Conservation (phyloP, 2,113 vertebrate genomes). For the Ornithorhynchus anatinus region DNA sequence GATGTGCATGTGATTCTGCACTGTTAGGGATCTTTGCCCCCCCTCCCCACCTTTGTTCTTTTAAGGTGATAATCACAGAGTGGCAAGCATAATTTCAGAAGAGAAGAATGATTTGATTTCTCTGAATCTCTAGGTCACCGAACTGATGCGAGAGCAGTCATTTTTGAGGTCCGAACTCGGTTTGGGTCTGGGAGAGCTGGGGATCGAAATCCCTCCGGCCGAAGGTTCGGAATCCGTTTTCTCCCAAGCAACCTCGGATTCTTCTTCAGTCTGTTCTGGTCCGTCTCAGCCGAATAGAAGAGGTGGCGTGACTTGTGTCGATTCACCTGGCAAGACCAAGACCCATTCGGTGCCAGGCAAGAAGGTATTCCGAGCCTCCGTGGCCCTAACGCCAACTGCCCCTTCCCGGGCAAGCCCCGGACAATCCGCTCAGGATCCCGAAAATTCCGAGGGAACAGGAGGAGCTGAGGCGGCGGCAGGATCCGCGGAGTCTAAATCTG, state of each 20-base stretch:
- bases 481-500: conserved; percentile 22
- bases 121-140: conserved; percentile 78
- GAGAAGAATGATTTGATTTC: conserved; percentile 26
- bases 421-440: conserved; percentile 49
- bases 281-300: conserved; percentile 62
- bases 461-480: conserved; percentile 22
- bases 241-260: conserved; percentile 74
- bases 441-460: conserved; percentile 59
- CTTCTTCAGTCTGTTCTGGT: conserved; percentile 82
- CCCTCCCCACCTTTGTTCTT: no score
- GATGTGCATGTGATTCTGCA: no score
- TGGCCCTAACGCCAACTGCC: conserved; percentile 82
- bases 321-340: conserved; percentile 50
- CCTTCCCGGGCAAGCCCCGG: conserved; percentile 72
- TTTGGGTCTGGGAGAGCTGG: conserved; percentile 74
- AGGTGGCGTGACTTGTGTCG: conserved; percentile 49
- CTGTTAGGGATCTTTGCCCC: no score
- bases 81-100: background rate
- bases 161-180: conserved; percentile 87
- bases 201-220: conserved; percentile 65
- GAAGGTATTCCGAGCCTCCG: conserved; percentile 82
- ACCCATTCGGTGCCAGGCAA: conserved; percentile 49
- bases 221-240: conserved; percentile 74
- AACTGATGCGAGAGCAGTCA: conserved; percentile 90
- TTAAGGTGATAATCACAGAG: no score